Base-by-base conservation (phyloP, 2,888 invertebrate species). In the Synergus japonicus region DNA sequence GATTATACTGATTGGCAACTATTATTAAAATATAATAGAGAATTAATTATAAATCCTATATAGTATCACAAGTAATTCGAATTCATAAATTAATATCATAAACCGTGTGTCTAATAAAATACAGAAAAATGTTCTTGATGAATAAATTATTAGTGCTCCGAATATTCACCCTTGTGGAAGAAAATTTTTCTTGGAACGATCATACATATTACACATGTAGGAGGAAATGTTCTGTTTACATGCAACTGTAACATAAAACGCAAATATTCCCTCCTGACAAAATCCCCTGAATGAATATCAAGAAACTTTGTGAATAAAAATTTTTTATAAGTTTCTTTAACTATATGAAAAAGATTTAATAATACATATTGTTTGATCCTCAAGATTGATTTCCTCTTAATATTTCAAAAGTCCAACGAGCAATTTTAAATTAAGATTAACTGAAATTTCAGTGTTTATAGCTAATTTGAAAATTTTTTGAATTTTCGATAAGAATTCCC, bases 201-300 rank as follows among this genome's bases (percentile, higher is more conserved):
- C 29, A 29, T 29, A 29, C 29, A 29, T 29, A 29, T 29, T 29
- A 18, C 44, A 22, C 10, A 1, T 22, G 15, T 43, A n/a, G 0
- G 29, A 46, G 69, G 49, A 73, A 73, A 69, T n/a, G 10, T 73
- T 37, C 54, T 15, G 29, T 54, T 13, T 29, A 37, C 37, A 41
- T 73, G 69, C 37, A 73, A 73, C 37, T 73, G 12, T 44, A 7
- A 66, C 43, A 15, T 49, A 29, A 22, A 29, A 15, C 12, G 49
- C 49, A 22, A 69, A 44, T 44, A n/a, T 67, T 66, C 43, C 66
- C 66, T 44, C n/a, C 44, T 44, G 22, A 44, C 67, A 67, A 67
- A 49, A 41, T 37, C 41, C 7, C 15, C 18, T 44, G 67, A 67
- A 67, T 18, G 8, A 67, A 67, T n/a, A 44, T 9, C 46, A 67